phyloP scores from a whole-genome alignment of 2,888 invertebrate species.

The Neelides folsomi region DNA sequence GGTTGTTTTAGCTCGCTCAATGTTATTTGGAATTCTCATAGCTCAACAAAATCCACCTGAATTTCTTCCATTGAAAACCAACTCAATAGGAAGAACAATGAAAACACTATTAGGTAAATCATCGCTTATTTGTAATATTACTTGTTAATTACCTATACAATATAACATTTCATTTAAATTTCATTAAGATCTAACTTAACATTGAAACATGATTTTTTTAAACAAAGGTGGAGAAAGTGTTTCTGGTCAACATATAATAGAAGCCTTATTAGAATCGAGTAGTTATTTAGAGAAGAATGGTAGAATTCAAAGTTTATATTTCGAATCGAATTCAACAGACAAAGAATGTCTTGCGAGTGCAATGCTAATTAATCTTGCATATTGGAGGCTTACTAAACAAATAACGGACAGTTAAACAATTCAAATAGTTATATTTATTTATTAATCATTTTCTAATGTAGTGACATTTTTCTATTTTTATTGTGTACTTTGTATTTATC shows the following conservation, averaged over 20 bases:
- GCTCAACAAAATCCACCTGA: constrained; percentile 7
- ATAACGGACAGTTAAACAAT: not conserved
- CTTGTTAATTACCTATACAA: too few relatives aligned
- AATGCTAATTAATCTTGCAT: constrained; percentile 24
- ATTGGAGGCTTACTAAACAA: constrained; percentile 26
- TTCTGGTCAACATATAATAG: constrained; percentile 22
- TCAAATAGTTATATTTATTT: not conserved
- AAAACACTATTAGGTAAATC: constrained; percentile 23
- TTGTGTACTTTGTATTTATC: not conserved
- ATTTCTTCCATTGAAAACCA: constrained; percentile 18
- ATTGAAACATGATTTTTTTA: too few relatives aligned
- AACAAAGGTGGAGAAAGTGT: constrained; percentile 22
- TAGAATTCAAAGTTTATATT: constrained; percentile 6
- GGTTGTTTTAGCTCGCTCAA: constrained; percentile 17
- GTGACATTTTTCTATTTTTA: not conserved
- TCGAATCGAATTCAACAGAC: constrained; percentile 4
- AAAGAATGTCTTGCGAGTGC: constrained; percentile 21
- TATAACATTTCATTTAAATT: too few relatives aligned
- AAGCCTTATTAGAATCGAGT: constrained; percentile 13
- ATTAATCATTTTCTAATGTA: not conserved
- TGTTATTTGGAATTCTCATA: constrained; percentile 17
- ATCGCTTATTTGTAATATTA: too few relatives aligned
- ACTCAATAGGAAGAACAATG: constrained; percentile 20
- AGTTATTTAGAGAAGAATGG: constrained; percentile 3
- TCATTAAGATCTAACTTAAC: too few relatives aligned